These are phyloP conservation scores for Poeciliopsis turrubarensis DNA, from an alignment of 2,113 vertebrate genomes.

Conservation along the genomic window DNA sequence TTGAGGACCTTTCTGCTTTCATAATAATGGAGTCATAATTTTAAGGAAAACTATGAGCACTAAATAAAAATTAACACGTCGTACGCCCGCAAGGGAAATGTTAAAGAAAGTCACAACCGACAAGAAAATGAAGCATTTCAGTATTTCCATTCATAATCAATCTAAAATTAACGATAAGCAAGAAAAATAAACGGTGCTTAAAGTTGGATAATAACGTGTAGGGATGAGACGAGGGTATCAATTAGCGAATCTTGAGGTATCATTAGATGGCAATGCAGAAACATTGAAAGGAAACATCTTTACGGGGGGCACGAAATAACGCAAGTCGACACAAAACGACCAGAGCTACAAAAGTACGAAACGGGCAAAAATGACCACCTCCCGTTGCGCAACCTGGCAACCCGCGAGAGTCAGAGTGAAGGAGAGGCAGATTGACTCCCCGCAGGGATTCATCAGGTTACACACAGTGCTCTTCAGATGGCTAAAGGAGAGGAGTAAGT, in stretches of 20 bases:
- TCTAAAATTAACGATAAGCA: too few relatives aligned
- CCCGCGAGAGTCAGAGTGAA: conserved; percentile 30
- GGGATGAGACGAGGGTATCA: too few relatives aligned
- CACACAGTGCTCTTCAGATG: conserved; percentile 58
- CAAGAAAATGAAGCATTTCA: too few relatives aligned
- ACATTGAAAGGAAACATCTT: background rate
- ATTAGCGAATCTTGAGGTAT: background rate
- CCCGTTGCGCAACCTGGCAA: conserved; percentile 52
- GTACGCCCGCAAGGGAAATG: too few relatives aligned
- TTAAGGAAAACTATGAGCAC: too few relatives aligned
- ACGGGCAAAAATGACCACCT: background rate
- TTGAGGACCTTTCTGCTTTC: too few relatives aligned
- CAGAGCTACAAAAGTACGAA: background rate
- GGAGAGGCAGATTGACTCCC: conserved; percentile 59
- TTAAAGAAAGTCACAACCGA: too few relatives aligned
- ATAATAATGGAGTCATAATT: too few relatives aligned
- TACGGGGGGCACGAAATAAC: background rate
- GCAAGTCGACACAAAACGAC: background rate
- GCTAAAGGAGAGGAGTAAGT: conserved; percentile 60
- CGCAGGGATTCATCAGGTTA: conserved; percentile 59
- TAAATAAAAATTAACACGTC: too few relatives aligned
- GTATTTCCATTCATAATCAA: too few relatives aligned
- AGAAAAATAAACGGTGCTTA: too few relatives aligned
- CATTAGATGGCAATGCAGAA: background rate
- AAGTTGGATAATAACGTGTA: too few relatives aligned